Evolutionary conservation across 2,888 invertebrate genomes (phyloP), one percentile per base, ranked within the genome.

Genomic region (Hydraecia micacea): DNA sequence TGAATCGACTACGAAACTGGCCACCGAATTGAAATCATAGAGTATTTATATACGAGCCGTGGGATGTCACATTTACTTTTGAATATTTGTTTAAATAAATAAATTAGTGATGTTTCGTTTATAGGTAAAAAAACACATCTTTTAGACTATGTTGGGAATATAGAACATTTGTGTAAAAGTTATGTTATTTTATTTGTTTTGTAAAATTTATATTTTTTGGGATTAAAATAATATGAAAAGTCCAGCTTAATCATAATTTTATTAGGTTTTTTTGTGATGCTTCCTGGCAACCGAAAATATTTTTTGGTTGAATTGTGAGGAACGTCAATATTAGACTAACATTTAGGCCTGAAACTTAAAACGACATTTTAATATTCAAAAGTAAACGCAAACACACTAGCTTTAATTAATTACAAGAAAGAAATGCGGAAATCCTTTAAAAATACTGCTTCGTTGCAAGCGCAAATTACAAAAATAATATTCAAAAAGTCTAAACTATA

Each of bases 361-460:
- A 52, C 0, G 9, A 76, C 36, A 46, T 42, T 18, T 5, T 32
- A 62, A 73, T 73, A 78, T 79, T 86, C 75, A 86, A 84, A 86
- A 86, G 73, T 79, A 85, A 84, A 79, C n/a, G 46, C 63, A 83
- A 79, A 71, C 76, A 62, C 80, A 68, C 76, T 6, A 60, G 63
- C 77, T 66, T 68, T 46, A 74, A 74, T 63, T 65, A 83, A 73
- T 63, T 73, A 78, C 77, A 84, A 71, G 77, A 81, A 86, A 87
- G 73, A 84, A 86, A 85, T 84, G 82, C 84, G 80, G 86, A 86
- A 76, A 86, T 87, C 81, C 79, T 83, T 91, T 90, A 91, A 91
- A 93, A 95, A 95, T 95, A 96, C 95, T 95, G 95, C 88, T 96
- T 96, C 96, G 96, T 95, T 96, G 96, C 95, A 94, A 94, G 90